A percentile compares a stretch with the other conserved stretches of the same genome.
Evolutionary conservation across 1,140 invertebrate genomes (phyloP).

Genomic region (Musca vetustissima): DNA sequence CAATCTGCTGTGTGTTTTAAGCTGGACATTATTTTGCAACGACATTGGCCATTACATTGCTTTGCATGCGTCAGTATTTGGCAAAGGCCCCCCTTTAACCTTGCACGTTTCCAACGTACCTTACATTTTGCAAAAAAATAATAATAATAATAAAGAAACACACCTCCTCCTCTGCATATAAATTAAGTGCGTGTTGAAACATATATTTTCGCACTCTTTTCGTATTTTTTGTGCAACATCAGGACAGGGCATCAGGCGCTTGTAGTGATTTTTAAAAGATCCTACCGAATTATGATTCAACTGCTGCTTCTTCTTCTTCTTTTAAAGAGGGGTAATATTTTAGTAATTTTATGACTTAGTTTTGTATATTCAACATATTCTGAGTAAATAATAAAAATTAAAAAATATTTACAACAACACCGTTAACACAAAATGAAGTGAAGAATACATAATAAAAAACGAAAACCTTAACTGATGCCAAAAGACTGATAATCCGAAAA

Average conservation of each 20-base stretch:
- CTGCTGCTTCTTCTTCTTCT: no score
- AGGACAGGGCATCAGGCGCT: background rate
- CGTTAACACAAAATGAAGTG: no score
- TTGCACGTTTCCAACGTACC: constrained; percentile 5
- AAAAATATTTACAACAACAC: background rate
- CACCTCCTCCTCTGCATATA: constrained; percentile 8
- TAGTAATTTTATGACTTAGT: constrained; percentile 12
- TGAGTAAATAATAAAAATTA: constrained; percentile 13
- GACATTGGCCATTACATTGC: no score
- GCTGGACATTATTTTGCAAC: no score
- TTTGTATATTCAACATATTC: constrained; percentile 10
- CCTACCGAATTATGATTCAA: background rate
- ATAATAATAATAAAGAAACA: no score
- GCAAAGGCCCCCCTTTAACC: background rate
- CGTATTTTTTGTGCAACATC: no score
- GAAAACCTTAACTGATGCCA: no score
- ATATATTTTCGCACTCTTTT: constrained; percentile 5
- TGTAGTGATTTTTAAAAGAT: background rate
- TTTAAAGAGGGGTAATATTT: background rate
- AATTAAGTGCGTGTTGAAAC: constrained; percentile 21
- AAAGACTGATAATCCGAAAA: no score
- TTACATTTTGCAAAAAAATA: background rate
- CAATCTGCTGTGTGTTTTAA: no score
- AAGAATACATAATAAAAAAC: no score
- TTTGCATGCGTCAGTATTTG: no score